These are phyloP conservation scores for Romanogobio albipinnatus DNA, from an alignment of 2,113 vertebrate species.

Conservation along the genomic window DNA sequence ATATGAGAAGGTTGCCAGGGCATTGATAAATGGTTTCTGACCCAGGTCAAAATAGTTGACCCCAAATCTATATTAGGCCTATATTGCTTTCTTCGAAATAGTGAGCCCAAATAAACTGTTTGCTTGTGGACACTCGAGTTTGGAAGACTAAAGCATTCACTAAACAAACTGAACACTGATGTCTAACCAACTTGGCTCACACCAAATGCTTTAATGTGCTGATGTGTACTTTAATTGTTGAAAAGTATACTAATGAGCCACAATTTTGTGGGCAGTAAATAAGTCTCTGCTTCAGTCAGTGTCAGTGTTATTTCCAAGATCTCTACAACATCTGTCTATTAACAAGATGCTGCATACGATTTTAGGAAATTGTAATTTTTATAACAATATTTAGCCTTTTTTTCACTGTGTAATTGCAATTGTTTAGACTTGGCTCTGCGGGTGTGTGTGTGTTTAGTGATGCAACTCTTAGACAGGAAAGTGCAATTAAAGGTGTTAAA, in stretches of 20 bases:
- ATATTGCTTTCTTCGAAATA: neutral
- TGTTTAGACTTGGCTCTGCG: neutral
- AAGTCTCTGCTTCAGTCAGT: neutral
- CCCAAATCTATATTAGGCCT: neutral
- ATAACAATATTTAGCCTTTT: neutral
- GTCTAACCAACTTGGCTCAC: neutral
- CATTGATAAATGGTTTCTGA: neutral
- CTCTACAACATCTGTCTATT: neutral
- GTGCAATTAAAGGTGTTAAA: slow-evolving; percentile 53
- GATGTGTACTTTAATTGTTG: neutral
- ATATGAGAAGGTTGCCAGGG: neutral
- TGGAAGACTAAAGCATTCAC: neutral
- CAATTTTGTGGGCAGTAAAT: neutral
- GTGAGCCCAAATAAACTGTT: neutral
- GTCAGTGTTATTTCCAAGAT: neutral
- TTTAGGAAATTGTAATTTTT: neutral
- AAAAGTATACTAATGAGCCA: neutral
- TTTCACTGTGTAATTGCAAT: neutral
- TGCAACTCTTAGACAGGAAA: slow-evolving; percentile 10
- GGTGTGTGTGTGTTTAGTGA: slow-evolving; percentile 21
- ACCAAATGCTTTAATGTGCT: neutral
- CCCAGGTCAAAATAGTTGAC: neutral
- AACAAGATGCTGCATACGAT: neutral
- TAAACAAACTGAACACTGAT: neutral
- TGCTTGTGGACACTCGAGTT: neutral